phyloP scores from a whole-genome alignment of 2,113 vertebrate genomes.

The Psilopsiagon aurifrons region DNA sequence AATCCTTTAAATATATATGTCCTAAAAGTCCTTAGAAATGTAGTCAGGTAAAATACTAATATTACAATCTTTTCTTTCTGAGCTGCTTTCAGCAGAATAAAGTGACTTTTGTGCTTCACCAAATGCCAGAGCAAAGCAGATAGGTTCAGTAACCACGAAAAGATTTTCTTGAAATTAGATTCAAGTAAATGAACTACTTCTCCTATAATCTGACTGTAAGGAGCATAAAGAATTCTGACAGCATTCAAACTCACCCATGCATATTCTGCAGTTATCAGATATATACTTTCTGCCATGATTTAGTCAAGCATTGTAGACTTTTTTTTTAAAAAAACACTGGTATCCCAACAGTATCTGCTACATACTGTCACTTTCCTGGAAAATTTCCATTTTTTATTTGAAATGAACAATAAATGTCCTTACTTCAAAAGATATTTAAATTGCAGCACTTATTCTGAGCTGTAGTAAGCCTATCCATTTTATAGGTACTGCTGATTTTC shows the following conservation, averaged over 20 bases:
- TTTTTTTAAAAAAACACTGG: background rate
- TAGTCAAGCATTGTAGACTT: background rate
- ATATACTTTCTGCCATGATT: background rate
- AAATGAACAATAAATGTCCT: background rate
- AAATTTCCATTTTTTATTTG: background rate
- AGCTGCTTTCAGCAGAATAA: conserved; percentile 15
- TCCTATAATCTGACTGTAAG: background rate
- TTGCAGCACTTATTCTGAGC: background rate
- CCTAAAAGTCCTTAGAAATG: background rate
- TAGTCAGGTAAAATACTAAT: background rate
- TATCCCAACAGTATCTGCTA: background rate
- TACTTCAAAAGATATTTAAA: background rate
- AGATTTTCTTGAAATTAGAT: background rate
- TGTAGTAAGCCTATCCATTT: background rate
- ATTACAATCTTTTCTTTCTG: background rate
- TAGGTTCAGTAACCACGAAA: background rate
- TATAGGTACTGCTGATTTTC: background rate
- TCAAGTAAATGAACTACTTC: background rate
- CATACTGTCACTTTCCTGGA: background rate
- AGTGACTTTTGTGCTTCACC: conserved; percentile 20
- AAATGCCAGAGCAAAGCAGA: background rate
- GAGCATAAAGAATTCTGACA: background rate
- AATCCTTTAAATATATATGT: background rate
- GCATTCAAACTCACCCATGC: background rate
- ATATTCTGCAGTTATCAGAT: background rate